phyloP scores from a whole-genome alignment of 2,888 invertebrate genomes.

The Eupelmus urozonus region DNA sequence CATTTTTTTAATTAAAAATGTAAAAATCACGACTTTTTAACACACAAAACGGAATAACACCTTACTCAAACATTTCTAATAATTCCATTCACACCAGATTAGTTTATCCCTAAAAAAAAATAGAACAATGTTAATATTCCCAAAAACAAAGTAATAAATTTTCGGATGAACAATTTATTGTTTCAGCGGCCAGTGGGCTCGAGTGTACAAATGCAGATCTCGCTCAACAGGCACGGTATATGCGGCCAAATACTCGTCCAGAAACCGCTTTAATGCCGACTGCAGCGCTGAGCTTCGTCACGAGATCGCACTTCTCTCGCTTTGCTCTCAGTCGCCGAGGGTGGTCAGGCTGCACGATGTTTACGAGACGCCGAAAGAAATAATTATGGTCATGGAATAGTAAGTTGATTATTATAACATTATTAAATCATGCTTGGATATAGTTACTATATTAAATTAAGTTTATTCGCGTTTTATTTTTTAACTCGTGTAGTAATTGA shows the following conservation, averaged over 20 bases:
- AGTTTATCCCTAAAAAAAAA: no score
- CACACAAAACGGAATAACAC: no score
- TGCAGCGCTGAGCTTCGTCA: constrained; percentile 93
- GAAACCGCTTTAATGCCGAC: constrained; percentile 91
- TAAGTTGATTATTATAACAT: constrained; percentile 81
- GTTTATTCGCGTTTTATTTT: no score
- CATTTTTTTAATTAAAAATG: no score
- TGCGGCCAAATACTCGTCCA: constrained; percentile 97
- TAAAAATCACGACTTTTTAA: no score
- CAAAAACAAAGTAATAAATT: no score
- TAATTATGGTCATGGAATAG: constrained; percentile 94
- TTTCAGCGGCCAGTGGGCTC: constrained; percentile 97
- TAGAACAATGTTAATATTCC: no score
- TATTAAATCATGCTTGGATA: no score
- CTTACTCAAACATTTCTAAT: no score
- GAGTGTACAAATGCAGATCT: constrained; percentile 93
- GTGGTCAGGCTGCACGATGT: constrained; percentile 94
- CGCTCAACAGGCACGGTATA: constrained; percentile 90
- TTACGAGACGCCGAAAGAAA: constrained; percentile 81
- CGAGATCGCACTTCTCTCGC: constrained; percentile 94
- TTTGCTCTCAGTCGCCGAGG: constrained; percentile 89
- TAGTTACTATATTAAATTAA: no score
- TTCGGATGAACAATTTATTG: constrained; percentile 43
- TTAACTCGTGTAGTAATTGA: no score
- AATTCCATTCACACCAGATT: no score